Base-by-base conservation (phyloP, 2,797 vertebrate genomes). In the Zalophus californianus region DNA sequence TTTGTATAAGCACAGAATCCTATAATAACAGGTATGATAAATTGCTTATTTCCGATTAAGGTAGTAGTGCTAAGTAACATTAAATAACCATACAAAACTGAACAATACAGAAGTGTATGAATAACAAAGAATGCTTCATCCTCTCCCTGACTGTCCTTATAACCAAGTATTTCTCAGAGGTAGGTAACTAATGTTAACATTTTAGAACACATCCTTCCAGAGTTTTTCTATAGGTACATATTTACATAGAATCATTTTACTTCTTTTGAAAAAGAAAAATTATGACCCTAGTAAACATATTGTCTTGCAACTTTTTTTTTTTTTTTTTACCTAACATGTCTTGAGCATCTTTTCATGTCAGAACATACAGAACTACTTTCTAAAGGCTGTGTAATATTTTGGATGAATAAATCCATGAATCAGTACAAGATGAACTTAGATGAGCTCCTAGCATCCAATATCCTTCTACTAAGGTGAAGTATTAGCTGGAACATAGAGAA, bases 351-450 rank as follows among this genome's bases (percentile, higher is more conserved):
- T 86, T 68, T 82, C 18, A 56, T 90, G 10, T 93, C 62, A 87
- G 32, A 77, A 66, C 15, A 72, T 35, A 52, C 13, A 95, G 27
- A 72, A 56, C 20, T 56, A 18, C 16, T 80, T 95, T 78, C 84
- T 18, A 93, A 94, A 86, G 21, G 25, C 6, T 68, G 6, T 38
- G 1, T 64, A 68, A 54, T 91, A 94, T 70, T 96, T 86, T 82
- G 3, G 32, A 93, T 60, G 77, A 96, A 85, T 73, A 97, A 62
- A 87, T 82, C 2, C 6, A 87, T 70, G 18, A 85, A 68, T 85
- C 35, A 88, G 14, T 44, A 1, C 5, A 70, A 5, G 20, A 90
- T 75, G 4, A 58, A 20, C 58, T 16, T 14, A 78, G 27, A 72
- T 62, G 91, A 90, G 18, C 10, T 86, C 8, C 16, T 41, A 14